phyloP scores from a whole-genome alignment of 2,797 vertebrate species.

The Allobates femoralis region DNA sequence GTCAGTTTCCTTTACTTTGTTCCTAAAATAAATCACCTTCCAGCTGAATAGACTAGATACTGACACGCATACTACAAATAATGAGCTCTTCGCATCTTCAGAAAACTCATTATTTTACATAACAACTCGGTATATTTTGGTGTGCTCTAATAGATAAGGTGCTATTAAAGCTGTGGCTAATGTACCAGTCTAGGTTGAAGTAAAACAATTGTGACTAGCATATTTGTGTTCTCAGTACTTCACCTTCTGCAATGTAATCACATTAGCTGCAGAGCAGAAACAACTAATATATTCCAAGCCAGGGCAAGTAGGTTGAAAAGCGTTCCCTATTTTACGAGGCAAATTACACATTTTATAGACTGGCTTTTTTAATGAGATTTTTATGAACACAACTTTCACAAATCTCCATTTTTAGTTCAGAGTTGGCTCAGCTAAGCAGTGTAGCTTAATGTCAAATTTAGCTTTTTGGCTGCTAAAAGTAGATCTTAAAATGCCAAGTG shows the following conservation, averaged over 20 bases:
- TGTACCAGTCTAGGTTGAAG: constrained; percentile 51
- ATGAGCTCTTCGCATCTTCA: constrained; percentile 30
- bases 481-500: constrained; percentile 65
- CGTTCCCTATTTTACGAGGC: constrained; percentile 64
- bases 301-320: constrained; percentile 59
- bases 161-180: constrained; percentile 53
- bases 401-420: constrained; percentile 63
- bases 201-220: constrained; percentile 43
- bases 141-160: constrained; percentile 48
- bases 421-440: constrained; percentile 49
- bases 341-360: constrained; percentile 62
- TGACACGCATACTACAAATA: constrained; percentile 44
- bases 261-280: constrained; percentile 60
- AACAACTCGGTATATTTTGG: constrained; percentile 51
- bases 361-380: constrained; percentile 64
- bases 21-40: constrained; percentile 22
- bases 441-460: constrained; percentile 54
- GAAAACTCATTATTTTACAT: constrained; percentile 56
- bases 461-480: constrained; percentile 58
- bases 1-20: constrained; percentile 23
- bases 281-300: constrained; percentile 55
- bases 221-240: constrained; percentile 33
- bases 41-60: constrained; percentile 14
- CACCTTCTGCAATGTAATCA: constrained; percentile 46
- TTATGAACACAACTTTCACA: constrained; percentile 65